Evolutionary conservation across 2,888 invertebrate genomes (phyloP).

Genomic region (Dryocosmus kuriphilus): DNA sequence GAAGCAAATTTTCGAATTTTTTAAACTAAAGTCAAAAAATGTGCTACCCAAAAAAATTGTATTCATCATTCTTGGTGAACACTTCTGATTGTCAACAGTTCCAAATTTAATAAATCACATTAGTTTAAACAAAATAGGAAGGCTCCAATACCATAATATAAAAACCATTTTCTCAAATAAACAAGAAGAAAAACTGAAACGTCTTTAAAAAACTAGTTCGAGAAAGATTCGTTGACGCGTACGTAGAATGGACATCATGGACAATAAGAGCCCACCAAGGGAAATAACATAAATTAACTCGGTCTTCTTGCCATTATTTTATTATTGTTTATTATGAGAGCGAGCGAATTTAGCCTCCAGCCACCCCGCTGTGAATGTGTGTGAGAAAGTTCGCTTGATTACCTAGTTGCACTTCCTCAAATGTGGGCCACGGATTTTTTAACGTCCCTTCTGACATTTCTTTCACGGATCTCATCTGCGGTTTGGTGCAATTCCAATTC

Average conservation of each 20-base stretch:
- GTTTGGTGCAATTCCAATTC: constrained; percentile 16
- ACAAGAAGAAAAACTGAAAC: no score
- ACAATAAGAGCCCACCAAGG: background rate
- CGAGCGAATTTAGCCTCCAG: constrained; percentile 20
- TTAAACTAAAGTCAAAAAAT: no score
- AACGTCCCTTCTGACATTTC: constrained; percentile 33
- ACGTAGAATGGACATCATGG: background rate
- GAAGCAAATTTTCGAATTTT: no score
- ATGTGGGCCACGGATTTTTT: constrained; percentile 14
- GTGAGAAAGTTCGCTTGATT: constrained; percentile 27
- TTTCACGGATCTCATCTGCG: constrained; percentile 7
- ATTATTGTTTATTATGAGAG: constrained; percentile 11
- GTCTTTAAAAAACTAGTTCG: no score
- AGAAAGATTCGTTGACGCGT: no score
- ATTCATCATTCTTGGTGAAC: no score
- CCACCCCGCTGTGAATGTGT: background rate
- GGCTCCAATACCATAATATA: no score
- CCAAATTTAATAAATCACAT: no score
- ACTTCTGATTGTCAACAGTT: no score
- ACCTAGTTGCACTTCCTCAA: constrained; percentile 28
- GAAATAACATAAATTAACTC: constrained; percentile 24
- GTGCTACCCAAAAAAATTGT: no score
- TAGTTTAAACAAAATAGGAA: no score
- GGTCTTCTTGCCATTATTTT: constrained; percentile 5
- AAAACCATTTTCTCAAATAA: no score